These are phyloP conservation scores for Chauna torquata DNA, from an alignment of 2,113 vertebrate genomes.

Conservation along the genomic window DNA sequence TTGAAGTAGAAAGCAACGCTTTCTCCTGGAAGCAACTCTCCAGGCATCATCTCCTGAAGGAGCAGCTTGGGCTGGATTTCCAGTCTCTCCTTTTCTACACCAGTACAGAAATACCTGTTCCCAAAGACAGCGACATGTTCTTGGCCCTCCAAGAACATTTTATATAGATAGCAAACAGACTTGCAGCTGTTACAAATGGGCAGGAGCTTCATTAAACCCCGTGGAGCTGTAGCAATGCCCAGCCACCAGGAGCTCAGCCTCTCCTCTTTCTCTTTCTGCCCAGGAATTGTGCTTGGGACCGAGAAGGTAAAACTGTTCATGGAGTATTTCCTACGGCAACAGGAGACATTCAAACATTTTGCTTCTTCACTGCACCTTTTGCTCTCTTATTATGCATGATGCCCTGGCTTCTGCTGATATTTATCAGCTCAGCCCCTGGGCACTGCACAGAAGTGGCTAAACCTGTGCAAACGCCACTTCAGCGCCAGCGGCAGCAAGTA, in stretches of 20 bases:
- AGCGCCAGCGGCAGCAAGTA: not conserved
- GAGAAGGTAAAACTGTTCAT: not conserved
- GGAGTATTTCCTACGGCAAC: not conserved
- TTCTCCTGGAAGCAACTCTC: not conserved
- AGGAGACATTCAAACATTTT: not conserved
- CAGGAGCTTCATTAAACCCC: not conserved
- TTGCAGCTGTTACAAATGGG: not conserved
- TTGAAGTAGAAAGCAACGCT: not conserved
- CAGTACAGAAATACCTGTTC: not conserved
- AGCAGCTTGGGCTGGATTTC: not conserved
- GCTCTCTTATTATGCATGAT: not conserved
- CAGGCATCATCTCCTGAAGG: not conserved
- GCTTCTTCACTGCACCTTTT: not conserved
- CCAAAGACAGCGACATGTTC: not conserved
- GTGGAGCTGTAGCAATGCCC: not conserved
- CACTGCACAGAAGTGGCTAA: not conserved
- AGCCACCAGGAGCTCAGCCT: not conserved
- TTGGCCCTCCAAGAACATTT: not conserved
- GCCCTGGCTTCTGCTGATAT: not conserved
- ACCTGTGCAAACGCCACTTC: not conserved
- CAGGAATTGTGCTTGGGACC: not conserved
- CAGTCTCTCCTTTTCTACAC: not conserved
- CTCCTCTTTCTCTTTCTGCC: not conserved
- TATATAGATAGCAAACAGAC: not conserved
- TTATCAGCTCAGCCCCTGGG: not conserved